phyloP scores from a whole-genome alignment of 2,113 vertebrate species.

The Cephalopholis sonnerati region DNA sequence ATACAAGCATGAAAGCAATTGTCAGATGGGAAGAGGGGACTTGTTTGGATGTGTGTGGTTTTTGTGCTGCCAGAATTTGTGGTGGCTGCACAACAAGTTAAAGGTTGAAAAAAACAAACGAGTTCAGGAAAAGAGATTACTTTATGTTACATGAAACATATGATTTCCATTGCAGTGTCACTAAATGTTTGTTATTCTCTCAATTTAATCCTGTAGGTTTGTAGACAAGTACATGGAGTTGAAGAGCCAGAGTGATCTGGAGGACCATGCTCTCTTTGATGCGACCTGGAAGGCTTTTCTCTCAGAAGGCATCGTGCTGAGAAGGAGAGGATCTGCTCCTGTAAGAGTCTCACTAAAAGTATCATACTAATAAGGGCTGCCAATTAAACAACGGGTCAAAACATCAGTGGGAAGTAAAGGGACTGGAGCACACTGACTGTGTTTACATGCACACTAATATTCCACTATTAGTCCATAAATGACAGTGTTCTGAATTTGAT shows the following conservation, averaged over 20 bases:
- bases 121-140: background rate
- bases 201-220: conserved; percentile 85
- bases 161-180: background rate
- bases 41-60: background rate
- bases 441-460: no score
- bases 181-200: background rate
- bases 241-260: conserved; percentile 82
- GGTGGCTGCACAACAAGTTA: background rate
- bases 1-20: background rate
- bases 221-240: conserved; percentile 90
- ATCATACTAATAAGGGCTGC: background rate
- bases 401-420: no score
- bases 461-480: no score
- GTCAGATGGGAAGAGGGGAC: background rate
- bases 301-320: conserved; percentile 86
- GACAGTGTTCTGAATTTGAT: no score
- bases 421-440: no score
- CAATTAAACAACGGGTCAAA: no score
- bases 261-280: conserved; percentile 87
- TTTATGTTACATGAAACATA: background rate
- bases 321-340: conserved; percentile 74
- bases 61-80: background rate
- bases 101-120: background rate
- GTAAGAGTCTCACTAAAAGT: conserved; percentile 67
- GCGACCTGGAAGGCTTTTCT: conserved; percentile 90